Percentiles rank a stretch among this genome's conserved stretches.
Conservation (phyloP, 92 coral and sea anemone species). For the Virgularia gustaviana region DNA sequence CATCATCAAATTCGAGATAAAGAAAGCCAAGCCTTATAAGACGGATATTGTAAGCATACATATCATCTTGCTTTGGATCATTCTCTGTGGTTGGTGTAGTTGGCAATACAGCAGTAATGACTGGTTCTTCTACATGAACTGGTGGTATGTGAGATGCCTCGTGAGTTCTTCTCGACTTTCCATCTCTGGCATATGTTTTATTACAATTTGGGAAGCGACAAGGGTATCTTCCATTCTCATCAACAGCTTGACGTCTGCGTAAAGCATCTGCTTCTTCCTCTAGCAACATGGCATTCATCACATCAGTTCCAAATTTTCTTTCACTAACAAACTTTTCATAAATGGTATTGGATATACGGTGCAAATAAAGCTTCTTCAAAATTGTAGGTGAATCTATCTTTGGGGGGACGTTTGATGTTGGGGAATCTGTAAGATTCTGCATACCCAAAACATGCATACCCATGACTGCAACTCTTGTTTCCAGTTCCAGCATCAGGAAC, state of each 20-base stretch:
- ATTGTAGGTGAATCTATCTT: conserved; percentile 39
- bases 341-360: conserved; percentile 34
- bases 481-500: conserved; percentile 49
- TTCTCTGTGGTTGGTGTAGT: conserved; percentile 20
- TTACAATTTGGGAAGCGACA: conserved; percentile 54
- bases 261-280: conserved; percentile 50
- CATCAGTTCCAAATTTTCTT: conserved; percentile 13
- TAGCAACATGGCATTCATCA: conserved; percentile 36
- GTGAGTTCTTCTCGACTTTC: conserved; percentile 55
- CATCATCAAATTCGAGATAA: conserved; percentile 58
- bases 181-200: conserved; percentile 60
- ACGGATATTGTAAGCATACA: conserved; percentile 48
- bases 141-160: conserved; percentile 59
- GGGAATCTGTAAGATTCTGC: conserved; percentile 35
- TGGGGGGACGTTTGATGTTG: conserved; percentile 32
- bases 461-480: conserved; percentile 51
- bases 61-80: conserved; percentile 45
- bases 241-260: conserved; percentile 38
- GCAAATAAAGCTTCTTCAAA: conserved; percentile 39
- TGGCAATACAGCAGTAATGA: conserved; percentile 36
- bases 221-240: conserved; percentile 61
- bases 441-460: conserved; percentile 49
- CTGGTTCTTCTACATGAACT: conserved; percentile 26
- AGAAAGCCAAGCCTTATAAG: conserved; percentile 53
- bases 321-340: conserved; percentile 49